Conservation (phyloP, 1,140 invertebrate species). For the Agrypnia vestita region DNA sequence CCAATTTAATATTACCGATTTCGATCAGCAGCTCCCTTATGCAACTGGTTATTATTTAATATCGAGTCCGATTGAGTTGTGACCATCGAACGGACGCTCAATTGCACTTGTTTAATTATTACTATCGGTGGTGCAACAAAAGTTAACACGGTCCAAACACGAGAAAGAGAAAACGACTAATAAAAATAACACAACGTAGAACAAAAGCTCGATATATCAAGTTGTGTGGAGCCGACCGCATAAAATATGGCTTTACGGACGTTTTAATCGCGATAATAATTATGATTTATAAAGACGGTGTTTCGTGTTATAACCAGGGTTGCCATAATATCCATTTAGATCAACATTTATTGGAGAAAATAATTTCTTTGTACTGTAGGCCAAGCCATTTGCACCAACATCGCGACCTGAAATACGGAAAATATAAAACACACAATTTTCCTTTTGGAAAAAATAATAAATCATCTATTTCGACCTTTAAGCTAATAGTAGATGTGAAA, state of each 20-base stretch:
- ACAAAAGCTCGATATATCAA: conserved; percentile 60
- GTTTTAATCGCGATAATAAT: conserved; percentile 62
- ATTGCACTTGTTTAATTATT: conserved; percentile 44
- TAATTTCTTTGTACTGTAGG: too few relatives aligned
- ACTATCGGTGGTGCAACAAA: conserved; percentile 25
- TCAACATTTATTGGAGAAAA: too few relatives aligned
- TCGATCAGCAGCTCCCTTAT: too few relatives aligned
- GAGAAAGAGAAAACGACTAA: conserved; percentile 24
- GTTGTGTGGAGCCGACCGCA: conserved; percentile 34
- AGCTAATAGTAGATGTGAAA: too few relatives aligned
- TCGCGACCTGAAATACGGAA: too few relatives aligned
- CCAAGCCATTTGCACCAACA: too few relatives aligned
- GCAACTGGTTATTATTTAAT: neutral
- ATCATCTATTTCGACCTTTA: too few relatives aligned
- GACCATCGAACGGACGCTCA: conserved; percentile 15
- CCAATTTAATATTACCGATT: too few relatives aligned
- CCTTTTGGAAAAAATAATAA: too few relatives aligned
- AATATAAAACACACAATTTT: too few relatives aligned
- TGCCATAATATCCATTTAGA: neutral
- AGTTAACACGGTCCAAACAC: conserved; percentile 24
- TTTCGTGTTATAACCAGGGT: conserved; percentile 38
- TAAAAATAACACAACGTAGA: conserved; percentile 29
- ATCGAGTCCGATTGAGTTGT: conserved; percentile 41
- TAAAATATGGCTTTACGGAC: conserved; percentile 60
- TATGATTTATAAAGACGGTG: conserved; percentile 59